These are phyloP conservation scores for Falcaria lacertinaria DNA, from an alignment of 2,888 invertebrate species.

Conservation along the genomic window DNA sequence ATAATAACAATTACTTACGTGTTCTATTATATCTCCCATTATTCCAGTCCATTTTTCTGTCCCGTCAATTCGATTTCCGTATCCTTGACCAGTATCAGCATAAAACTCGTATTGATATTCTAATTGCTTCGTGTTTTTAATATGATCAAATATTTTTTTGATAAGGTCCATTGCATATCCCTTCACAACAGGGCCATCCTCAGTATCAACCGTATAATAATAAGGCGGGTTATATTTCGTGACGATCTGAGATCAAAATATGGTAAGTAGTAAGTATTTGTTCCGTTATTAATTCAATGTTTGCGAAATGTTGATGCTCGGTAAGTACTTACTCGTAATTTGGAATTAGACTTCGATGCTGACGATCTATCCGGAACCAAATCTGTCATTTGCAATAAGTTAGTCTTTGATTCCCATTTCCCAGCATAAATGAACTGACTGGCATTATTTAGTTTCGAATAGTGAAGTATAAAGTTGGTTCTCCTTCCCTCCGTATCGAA, in stretches of 20 bases:
- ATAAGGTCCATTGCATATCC: conserved; percentile 95
- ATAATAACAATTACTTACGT: conserved; percentile 83
- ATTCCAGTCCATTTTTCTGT: conserved; percentile 89
- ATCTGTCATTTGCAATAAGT: conserved; percentile 39
- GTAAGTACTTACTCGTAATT: conserved; percentile 75
- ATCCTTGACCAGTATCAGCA: conserved; percentile 81
- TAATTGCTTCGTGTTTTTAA: conserved; percentile 33
- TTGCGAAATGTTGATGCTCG: too few relatives aligned
- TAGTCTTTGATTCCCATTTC: conserved; percentile 72
- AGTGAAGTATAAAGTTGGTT: conserved; percentile 79
- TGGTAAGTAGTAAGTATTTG: neutral
- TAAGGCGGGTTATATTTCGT: conserved; percentile 55
- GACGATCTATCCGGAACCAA: conserved; percentile 47
- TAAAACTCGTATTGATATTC: conserved; percentile 83
- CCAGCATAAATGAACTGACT: conserved; percentile 79
- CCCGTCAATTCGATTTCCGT: conserved; percentile 82
- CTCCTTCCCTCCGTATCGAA: conserved; percentile 85
- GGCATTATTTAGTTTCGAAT: conserved; percentile 68
- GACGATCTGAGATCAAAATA: conserved; percentile 79
- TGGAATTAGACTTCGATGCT: conserved; percentile 66
- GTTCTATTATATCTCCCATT: conserved; percentile 85
- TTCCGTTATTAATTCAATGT: neutral
- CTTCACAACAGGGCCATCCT: conserved; percentile 75
- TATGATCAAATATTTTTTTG: conserved; percentile 80
- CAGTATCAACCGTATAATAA: conserved; percentile 32